Percentiles rank a stretch among this genome's conserved stretches.
These are phyloP conservation scores for Thaumatotibia leucotreta DNA, from an alignment of 1,140 invertebrate genomes.

Conservation along the genomic window DNA sequence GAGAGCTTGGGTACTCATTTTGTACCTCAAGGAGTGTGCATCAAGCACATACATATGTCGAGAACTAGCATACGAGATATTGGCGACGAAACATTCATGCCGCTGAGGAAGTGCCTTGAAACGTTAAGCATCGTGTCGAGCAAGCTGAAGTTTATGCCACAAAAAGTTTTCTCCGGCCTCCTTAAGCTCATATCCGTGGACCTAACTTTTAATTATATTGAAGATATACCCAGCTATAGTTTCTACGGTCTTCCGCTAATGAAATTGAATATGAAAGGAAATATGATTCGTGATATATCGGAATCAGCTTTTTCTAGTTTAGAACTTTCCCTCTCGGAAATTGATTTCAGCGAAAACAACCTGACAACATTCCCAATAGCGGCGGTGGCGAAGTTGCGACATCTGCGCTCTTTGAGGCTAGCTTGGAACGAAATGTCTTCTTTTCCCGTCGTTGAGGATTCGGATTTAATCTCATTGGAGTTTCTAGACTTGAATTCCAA, in stretches of 20 bases:
- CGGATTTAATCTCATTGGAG: conserved; percentile 83
- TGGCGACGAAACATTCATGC: conserved; percentile 84
- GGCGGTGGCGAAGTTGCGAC: conserved; percentile 84
- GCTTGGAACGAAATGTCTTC: conserved; percentile 87
- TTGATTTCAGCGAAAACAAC: conserved; percentile 92
- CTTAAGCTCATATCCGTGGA: conserved; percentile 85
- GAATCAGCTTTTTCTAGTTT: conserved; percentile 92
- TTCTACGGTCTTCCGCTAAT: conserved; percentile 90
- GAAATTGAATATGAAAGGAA: conserved; percentile 91
- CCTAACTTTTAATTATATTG: conserved; percentile 91
- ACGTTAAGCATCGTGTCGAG: conserved; percentile 89
- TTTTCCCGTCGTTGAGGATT: conserved; percentile 83
- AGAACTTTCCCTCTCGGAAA: conserved; percentile 86
- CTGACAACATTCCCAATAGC: conserved; percentile 88
- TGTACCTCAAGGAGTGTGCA: conserved; percentile 79
- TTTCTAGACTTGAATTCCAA: conserved; percentile 93
- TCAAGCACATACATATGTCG: conserved; percentile 89
- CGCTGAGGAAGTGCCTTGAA: conserved; percentile 85
- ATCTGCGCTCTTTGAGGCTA: conserved; percentile 84
- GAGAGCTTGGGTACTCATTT: conserved; percentile 65
- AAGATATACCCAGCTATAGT: conserved; percentile 88
- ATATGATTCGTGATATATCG: conserved; percentile 85
- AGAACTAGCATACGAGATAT: conserved; percentile 87
- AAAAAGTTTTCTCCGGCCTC: conserved; percentile 86
- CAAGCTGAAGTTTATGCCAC: conserved; percentile 87